Percentiles rank a stretch among this genome's conserved stretches.
Evolutionary conservation across 2,888 invertebrate genomes (phyloP).

Genomic region (Rhorus exstirpatorius): DNA sequence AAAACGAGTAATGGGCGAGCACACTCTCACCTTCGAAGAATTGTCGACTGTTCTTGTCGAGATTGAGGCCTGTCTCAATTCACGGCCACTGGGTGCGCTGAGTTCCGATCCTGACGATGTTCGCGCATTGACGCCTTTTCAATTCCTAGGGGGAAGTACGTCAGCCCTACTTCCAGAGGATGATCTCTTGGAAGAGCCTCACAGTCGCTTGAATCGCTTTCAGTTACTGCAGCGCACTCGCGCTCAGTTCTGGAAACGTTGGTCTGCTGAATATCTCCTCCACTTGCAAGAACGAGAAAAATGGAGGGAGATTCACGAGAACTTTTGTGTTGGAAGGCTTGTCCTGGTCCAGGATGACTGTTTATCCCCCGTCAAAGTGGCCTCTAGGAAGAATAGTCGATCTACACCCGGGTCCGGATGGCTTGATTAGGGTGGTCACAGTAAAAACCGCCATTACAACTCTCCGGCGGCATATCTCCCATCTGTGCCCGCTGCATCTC

Average conservation of each 20-base stretch:
- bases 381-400: constrained; percentile 33
- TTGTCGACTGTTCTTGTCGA: background rate
- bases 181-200: constrained; percentile 27
- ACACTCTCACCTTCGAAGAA: constrained; percentile 43
- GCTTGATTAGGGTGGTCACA: constrained; percentile 38
- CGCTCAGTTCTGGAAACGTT: background rate
- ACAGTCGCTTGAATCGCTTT: constrained; percentile 47
- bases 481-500: background rate
- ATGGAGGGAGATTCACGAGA: background rate
- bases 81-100: constrained; percentile 14
- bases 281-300: constrained; percentile 1
- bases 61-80: constrained; percentile 35
- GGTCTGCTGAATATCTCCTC: background rate
- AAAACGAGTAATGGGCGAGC: background rate
- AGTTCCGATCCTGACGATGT: constrained; percentile 23
- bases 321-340: background rate
- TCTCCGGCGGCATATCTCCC: too few species aligned
- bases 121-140: constrained; percentile 28
- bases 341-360: constrained; percentile 10
- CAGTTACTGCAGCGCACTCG: constrained; percentile 54
- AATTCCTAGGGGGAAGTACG: constrained; percentile 32
- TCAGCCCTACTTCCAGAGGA: constrained; percentile 28
- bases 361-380: constrained; percentile 43
- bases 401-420: constrained; percentile 21
- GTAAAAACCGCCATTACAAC: constrained; percentile 34